These are phyloP conservation scores for Ophion ventricosus DNA, from an alignment of 2,888 invertebrate species.

Conservation along the genomic window DNA sequence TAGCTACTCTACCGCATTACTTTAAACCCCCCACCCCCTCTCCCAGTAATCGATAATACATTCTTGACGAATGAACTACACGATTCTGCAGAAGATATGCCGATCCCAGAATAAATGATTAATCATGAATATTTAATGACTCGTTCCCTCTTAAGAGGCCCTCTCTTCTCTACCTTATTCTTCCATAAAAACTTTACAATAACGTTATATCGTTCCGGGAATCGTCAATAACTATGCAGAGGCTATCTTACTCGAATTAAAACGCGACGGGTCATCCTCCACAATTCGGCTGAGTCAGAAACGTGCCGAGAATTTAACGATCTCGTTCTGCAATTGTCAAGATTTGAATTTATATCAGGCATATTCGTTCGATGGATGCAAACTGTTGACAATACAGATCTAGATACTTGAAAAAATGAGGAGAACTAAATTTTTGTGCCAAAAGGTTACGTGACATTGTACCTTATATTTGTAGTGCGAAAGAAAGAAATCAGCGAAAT, in stretches of 20 bases:
- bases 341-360: constrained; percentile 19
- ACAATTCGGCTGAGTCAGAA: constrained; percentile 15
- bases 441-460: not conserved
- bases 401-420: not conserved
- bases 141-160: not conserved
- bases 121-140: constrained; percentile 2
- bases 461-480: not conserved
- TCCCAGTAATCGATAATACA: not conserved
- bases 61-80: not conserved
- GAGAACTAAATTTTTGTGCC: not conserved
- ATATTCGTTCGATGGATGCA: not conserved
- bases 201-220: constrained; percentile 3
- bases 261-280: constrained; percentile 21
- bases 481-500: not conserved
- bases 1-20: no score
- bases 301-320: constrained; percentile 51
- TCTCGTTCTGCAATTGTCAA: constrained; percentile 10
- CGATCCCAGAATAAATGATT: constrained; percentile 32
- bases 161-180: not conserved
- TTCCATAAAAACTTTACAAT: not conserved
- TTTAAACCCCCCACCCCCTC: no score
- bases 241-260: not conserved
- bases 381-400: not conserved
- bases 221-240: constrained; percentile 48
- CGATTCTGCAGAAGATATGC: not conserved